Evolutionary conservation across 2,888 invertebrate species (phyloP).

Genomic region (Micoletzkya japonica): DNA sequence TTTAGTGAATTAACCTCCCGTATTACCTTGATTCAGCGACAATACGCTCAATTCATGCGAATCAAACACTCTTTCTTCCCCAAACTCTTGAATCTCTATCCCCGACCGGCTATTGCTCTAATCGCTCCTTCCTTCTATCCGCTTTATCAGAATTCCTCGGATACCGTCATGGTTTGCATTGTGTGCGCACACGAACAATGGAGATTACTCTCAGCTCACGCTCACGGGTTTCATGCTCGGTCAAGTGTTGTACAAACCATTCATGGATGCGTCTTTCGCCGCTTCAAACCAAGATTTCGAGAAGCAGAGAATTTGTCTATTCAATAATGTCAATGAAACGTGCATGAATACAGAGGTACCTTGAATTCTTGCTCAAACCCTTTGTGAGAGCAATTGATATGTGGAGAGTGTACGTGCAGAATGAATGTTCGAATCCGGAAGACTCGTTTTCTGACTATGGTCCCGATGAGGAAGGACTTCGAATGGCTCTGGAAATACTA

Average conservation of each 20-base stretch:
- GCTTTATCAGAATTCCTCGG: conserved; percentile 4
- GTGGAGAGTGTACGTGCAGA: not conserved
- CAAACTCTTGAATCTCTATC: no score
- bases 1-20: not conserved
- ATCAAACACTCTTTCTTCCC: not conserved
- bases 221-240: conserved; percentile 10
- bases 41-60: conserved; percentile 12
- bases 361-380: not conserved
- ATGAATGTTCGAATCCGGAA: not conserved
- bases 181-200: no score
- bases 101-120: no score
- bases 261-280: not conserved
- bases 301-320: not conserved
- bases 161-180: not conserved
- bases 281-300: not conserved
- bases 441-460: conserved; percentile 1
- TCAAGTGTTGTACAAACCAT: conserved; percentile 18
- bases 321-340: not conserved
- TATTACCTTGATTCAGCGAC: not conserved
- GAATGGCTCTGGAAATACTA: conserved; percentile 7
- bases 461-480: conserved; percentile 2
- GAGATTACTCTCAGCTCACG: not conserved
- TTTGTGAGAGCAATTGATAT: not conserved
- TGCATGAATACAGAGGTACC: conserved; percentile 19
- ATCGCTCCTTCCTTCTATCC: conserved; percentile 10